Conservation (phyloP, 2,797 vertebrate genomes). For the Coendou prehensilis region DNA sequence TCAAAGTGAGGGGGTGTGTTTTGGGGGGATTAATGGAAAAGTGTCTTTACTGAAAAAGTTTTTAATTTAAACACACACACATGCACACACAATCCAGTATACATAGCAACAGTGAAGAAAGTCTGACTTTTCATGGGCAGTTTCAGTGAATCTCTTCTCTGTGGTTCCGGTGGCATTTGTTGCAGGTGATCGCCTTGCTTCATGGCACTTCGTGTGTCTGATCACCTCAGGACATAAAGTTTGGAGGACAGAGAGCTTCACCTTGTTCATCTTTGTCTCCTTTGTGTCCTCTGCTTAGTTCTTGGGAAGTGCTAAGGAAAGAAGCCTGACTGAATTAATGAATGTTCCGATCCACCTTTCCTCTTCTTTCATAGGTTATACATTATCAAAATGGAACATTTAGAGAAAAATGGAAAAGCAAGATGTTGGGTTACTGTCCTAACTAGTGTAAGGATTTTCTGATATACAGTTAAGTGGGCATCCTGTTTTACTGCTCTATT, state of each 20-base stretch:
- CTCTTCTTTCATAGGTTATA: neutral
- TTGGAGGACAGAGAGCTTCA: neutral
- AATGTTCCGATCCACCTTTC: neutral
- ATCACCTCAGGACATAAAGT: neutral
- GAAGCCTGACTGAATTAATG: neutral
- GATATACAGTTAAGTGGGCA: neutral
- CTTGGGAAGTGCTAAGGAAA: neutral
- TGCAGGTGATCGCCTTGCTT: neutral
- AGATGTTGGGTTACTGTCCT: neutral
- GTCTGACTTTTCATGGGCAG: neutral
- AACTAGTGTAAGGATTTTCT: neutral
- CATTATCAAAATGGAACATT: neutral
- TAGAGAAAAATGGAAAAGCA: neutral
- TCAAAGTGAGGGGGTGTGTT: neutral
- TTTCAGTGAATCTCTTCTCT: neutral
- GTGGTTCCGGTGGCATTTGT: neutral
- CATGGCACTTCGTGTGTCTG: rapidly evolving
- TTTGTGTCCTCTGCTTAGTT: neutral
- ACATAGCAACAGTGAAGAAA: neutral
- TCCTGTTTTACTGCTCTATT: neutral
- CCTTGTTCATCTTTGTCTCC: neutral
- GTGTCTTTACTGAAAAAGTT: neutral
- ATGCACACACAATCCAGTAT: neutral
- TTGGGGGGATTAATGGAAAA: neutral
- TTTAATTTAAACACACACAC: neutral